Evolutionary conservation across 2,113 vertebrate genomes (phyloP).

Genomic region (Nipponia nippon): DNA sequence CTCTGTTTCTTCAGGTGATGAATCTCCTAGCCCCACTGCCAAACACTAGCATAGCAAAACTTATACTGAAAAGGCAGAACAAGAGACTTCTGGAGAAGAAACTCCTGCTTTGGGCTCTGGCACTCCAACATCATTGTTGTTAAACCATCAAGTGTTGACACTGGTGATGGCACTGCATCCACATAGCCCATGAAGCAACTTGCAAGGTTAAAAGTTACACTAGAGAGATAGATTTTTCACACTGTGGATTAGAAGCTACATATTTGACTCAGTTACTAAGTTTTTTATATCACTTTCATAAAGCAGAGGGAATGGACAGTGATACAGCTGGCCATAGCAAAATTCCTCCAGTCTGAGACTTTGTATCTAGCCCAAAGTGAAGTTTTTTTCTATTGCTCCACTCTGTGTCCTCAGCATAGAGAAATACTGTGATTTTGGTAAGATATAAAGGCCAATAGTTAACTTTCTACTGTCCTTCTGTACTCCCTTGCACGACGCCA

Average conservation of each 20-base stretch:
- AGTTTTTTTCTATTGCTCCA: background rate
- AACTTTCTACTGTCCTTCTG: background rate
- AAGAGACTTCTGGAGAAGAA: background rate
- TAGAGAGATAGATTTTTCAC: background rate
- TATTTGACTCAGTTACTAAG: background rate
- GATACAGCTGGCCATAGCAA: background rate
- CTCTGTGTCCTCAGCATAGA: background rate
- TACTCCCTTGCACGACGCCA: background rate
- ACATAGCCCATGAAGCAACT: background rate
- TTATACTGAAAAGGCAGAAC: background rate
- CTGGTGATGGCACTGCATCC: background rate
- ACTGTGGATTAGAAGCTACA: background rate
- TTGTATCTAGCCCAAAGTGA: background rate
- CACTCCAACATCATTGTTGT: background rate
- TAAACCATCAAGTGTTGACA: background rate
- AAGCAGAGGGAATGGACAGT: background rate
- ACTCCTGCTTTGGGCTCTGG: background rate
- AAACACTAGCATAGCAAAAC: background rate
- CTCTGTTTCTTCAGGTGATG: slow-evolving; percentile 31
- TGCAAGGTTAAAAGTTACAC: background rate
- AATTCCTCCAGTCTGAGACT: background rate
- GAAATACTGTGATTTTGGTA: background rate
- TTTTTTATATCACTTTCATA: background rate
- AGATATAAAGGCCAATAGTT: background rate
- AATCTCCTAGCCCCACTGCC: slow-evolving; percentile 17